Evolutionary conservation across 2,797 vertebrate genomes (phyloP), one percentile per base, ranked within the genome.

Genomic region (Coregonus suidteri): DNA sequence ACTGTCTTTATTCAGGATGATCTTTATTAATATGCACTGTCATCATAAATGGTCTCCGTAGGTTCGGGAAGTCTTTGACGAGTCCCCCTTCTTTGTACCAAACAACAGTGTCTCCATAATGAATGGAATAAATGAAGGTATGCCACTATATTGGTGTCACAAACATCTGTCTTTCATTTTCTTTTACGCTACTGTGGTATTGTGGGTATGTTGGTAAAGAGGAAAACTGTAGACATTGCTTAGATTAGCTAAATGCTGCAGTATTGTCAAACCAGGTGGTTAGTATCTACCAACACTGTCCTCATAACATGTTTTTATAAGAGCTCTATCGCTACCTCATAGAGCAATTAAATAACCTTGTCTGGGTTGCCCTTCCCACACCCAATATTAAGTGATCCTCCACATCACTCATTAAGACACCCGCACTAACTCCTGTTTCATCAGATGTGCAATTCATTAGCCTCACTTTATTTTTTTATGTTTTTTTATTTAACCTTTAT

Each of bases 121-220:
- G 97, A 96, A 99, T 0, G 98, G 98, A 84, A 95, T 94, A 73
- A 95, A 97, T 82, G 98, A 99, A 96, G 98, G 98, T 98, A 18
- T 62, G 25, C 53, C 41, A 47, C 41, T 47, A 11, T 47, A 9
- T 47, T 47, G 9, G 9, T 13, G 41, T 13, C 64, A 37, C 20
- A 47, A 52, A 25, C 76, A 77, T 1, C 1, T 65, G 34, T 41
- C 11, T 67, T 9, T 71, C 41, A 66, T 41, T 34, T 16, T 76
- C 25, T 34, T 31, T 56, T 72, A 53, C 15, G 65, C 34, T n/a
- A 69, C 56, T 59, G n/a, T 47, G 59, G 31, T 7, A 35, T 66
- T 37, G 31, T 34, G 34, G 14, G 31, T 34, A 68, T 68, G 66
- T 68, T 68, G 66, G 34, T 68, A 68, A 34, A 18, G 66, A 34